Evolutionary conservation across 2,888 invertebrate species (phyloP), one percentile per base, ranked within the genome.

Genomic region (Thereva nobilitata): DNA sequence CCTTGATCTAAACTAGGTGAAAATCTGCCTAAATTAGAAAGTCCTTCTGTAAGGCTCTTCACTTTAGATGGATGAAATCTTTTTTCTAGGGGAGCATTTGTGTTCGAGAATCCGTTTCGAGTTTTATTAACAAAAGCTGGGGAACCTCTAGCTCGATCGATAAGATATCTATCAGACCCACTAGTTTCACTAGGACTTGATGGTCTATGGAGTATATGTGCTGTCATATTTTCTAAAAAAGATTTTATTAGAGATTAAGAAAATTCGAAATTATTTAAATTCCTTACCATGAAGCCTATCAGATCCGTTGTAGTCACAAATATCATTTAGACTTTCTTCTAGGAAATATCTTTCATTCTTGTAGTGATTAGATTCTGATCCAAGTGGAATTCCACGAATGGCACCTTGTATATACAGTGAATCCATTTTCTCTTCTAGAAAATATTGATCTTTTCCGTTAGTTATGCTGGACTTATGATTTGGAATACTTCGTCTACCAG

Each of bases 1-100:
- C 92, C 92, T 78, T 92, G 90, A 80, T 92, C 92, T 47, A 90
- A 82, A 75, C 87, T 89, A 49, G 90, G 88, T 75, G 86, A 86
- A 70, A 84, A 83, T 72, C 86, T 82, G 10, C 79, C 80, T 67
- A 80, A 73, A 70, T 78, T 78, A 67, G 80, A 78, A 9, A 80
- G 72, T 12, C 80, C 80, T 57, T 81, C 80, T 40, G 80, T 66
- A 23, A 80, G 75, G 70, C 78, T 78, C 75, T 79, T 79, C 71
- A 78, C 79, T 73, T 80, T 79, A 72, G 76, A 75, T 53, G 79
- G 79, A 70, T 77, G 77, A 67, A 77, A 76, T 35, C 75, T 74
- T 57, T 76, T 77, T 68, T 79, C 78, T 70, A 67, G 23, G 23
- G 23, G 61, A 23, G 66, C 54, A 10, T 40, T 68, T 12, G 50